phyloP scores from a whole-genome alignment of 1,140 invertebrate species.

The Pseudomyrmex flavicornis region DNA sequence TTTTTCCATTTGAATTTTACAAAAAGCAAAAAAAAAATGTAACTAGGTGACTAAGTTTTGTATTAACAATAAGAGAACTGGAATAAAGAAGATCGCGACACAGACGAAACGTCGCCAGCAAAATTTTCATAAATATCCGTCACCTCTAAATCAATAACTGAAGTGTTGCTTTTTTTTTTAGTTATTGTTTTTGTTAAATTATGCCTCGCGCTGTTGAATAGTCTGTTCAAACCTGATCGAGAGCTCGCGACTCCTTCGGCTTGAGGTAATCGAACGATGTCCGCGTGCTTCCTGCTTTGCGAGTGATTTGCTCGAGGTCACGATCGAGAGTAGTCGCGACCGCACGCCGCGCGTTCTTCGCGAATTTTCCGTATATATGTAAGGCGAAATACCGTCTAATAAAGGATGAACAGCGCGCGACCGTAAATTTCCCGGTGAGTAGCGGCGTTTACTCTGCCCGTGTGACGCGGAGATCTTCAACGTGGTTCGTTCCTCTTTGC shows the following conservation, averaged over 20 bases:
- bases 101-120: too few relatives aligned
- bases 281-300: background rate
- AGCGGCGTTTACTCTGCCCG: constrained; percentile 67
- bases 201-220: background rate
- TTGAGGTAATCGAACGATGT: constrained; percentile 31
- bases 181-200: background rate
- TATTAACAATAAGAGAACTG: too few relatives aligned
- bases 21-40: too few relatives aligned
- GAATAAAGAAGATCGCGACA: too few relatives aligned
- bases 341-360: constrained; percentile 53
- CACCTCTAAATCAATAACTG: background rate
- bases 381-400: constrained; percentile 75
- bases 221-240: constrained; percentile 17
- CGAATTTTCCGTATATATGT: constrained; percentile 74
- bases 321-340: constrained; percentile 33
- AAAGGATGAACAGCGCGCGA: constrained; percentile 76
- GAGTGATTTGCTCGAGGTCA: constrained; percentile 40
- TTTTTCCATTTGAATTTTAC: too few relatives aligned
- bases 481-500: constrained; percentile 67
- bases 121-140: background rate
- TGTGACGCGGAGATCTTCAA: constrained; percentile 70
- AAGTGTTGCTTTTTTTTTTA: too few relatives aligned
- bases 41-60: too few relatives aligned
- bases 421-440: constrained; percentile 77
- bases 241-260: background rate